Conservation (phyloP, 2,888 invertebrate genomes). For the Nyleta sp. region DNA sequence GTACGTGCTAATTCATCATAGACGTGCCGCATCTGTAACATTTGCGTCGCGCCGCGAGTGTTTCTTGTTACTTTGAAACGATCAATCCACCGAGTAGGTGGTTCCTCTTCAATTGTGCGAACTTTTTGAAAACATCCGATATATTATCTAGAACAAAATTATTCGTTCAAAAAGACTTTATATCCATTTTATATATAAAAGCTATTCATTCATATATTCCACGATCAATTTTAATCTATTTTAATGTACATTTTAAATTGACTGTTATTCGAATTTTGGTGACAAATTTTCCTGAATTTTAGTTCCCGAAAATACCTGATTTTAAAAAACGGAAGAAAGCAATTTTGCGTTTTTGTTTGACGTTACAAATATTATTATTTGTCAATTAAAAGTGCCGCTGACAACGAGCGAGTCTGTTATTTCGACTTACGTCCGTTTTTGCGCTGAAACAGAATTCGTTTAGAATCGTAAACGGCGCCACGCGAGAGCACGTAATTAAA, state of each 20-base stretch:
- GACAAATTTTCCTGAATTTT: too few relatives aligned
- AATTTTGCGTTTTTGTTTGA: too few relatives aligned
- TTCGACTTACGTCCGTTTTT: constrained; percentile 38
- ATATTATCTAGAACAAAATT: neutral
- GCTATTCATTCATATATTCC: too few relatives aligned
- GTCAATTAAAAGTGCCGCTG: constrained; percentile 7
- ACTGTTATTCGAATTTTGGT: too few relatives aligned
- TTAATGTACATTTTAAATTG: too few relatives aligned
- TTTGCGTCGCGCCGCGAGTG: constrained; percentile 39
- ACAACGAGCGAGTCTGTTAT: constrained; percentile 13
- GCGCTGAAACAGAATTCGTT: constrained; percentile 45
- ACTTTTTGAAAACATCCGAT: constrained; percentile 4
- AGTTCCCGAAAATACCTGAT: too few relatives aligned
- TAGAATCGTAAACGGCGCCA: constrained; percentile 27
- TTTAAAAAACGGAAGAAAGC: too few relatives aligned
- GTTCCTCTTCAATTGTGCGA: constrained; percentile 12
- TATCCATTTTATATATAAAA: too few relatives aligned
- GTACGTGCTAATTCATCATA: constrained; percentile 60
- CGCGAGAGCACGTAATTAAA: constrained; percentile 33
- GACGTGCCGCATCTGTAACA: constrained; percentile 52
- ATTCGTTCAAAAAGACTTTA: neutral
- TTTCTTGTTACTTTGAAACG: constrained; percentile 39
- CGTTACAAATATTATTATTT: constrained; percentile 27
- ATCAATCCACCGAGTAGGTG: constrained; percentile 26
- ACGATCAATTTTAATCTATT: too few relatives aligned